phyloP scores from a whole-genome alignment of 2,113 vertebrate genomes.

The Orycteropus afer region DNA sequence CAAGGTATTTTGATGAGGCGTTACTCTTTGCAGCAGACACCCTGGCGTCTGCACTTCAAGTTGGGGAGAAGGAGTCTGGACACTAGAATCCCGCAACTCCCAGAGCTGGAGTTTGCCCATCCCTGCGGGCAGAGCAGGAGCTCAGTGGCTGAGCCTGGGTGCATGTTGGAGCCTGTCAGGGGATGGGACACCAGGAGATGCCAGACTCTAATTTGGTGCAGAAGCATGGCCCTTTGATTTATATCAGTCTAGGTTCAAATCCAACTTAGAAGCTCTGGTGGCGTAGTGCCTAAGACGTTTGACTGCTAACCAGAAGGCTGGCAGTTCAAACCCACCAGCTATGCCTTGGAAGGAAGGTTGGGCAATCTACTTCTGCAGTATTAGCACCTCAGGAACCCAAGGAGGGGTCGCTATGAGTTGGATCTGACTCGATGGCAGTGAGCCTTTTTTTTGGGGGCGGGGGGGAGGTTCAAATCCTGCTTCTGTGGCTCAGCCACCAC shows the following conservation, averaged over 20 bases:
- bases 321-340: too few relatives aligned
- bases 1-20: fast-evolving
- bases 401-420: too few relatives aligned
- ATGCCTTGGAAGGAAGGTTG: too few relatives aligned
- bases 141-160: background rate
- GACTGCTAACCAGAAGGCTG: too few relatives aligned
- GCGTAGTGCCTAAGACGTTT: too few relatives aligned
- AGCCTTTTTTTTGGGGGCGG: too few relatives aligned
- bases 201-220: background rate
- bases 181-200: too few relatives aligned
- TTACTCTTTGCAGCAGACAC: background rate
- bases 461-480: background rate
- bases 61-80: too few relatives aligned
- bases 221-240: background rate
- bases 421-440: too few relatives aligned
- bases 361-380: too few relatives aligned
- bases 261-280: too few relatives aligned
- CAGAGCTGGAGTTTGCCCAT: background rate
- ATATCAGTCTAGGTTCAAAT: background rate
- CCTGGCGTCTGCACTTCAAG: fast-evolving
- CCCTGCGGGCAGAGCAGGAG: fast-evolving
- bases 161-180: background rate
- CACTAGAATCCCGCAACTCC: fast-evolving
- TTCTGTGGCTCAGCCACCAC: background rate
- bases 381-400: too few relatives aligned